Conservation (phyloP, 2,797 vertebrate genomes). For the Hafferia zeledoni region DNA sequence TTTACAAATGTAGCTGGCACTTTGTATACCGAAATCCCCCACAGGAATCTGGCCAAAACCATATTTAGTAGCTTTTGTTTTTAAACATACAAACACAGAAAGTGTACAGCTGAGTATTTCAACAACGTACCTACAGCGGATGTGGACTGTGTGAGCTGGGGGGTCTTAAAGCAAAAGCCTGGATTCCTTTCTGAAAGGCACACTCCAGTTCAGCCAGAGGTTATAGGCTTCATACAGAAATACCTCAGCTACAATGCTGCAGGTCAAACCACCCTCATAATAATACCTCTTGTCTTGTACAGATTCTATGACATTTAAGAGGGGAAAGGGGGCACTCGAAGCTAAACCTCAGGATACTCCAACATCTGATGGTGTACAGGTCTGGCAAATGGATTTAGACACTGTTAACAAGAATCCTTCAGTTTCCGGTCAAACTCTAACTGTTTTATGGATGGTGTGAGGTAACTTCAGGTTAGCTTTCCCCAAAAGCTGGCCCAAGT, state of each 20-base stretch:
- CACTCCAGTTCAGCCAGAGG: slow-evolving; percentile 65
- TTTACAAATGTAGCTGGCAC: not conserved
- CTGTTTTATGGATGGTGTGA: slow-evolving; percentile 17
- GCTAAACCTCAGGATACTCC: slow-evolving; percentile 44
- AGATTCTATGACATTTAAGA: slow-evolving; percentile 62
- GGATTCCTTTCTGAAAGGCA: slow-evolving; percentile 63
- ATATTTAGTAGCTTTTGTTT: slow-evolving; percentile 30
- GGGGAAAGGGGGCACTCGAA: slow-evolving; percentile 23
- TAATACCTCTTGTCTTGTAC: slow-evolving; percentile 57
- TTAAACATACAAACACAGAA: not conserved
- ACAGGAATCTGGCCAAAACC: not conserved
- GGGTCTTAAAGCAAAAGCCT: slow-evolving; percentile 36
- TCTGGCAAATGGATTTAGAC: slow-evolving; percentile 55
- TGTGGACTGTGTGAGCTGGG: slow-evolving; percentile 37
- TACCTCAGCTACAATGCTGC: slow-evolving; percentile 37
- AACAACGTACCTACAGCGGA: not conserved
- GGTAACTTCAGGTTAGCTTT: slow-evolving; percentile 30
- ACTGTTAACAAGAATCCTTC: slow-evolving; percentile 34
- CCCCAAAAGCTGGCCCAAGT: not conserved
- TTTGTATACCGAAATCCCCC: not conserved
- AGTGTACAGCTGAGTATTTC: slow-evolving; percentile 8
- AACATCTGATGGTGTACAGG: not conserved
- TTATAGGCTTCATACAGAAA: slow-evolving; percentile 61
- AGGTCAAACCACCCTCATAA: slow-evolving; percentile 61
- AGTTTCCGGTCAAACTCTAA: slow-evolving; percentile 33